These are phyloP conservation scores for Probosciger aterrimus DNA, from an alignment of 2,113 vertebrate species.

Conservation along the genomic window DNA sequence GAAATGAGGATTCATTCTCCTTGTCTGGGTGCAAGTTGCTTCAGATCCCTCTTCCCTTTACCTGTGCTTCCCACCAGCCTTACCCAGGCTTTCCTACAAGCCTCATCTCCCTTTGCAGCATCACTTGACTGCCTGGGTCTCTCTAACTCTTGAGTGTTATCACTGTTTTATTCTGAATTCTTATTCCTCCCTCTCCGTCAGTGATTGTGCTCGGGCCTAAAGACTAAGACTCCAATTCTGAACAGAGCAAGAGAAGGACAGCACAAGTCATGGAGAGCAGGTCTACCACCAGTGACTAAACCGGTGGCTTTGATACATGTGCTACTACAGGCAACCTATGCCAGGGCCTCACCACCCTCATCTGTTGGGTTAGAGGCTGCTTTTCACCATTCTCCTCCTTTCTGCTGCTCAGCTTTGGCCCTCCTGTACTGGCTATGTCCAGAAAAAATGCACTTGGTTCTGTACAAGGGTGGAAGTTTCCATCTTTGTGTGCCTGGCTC, in stretches of 20 bases:
- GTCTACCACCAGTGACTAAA: not conserved
- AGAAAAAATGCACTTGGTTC: not conserved
- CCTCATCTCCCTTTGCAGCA: not conserved
- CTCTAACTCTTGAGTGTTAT: not conserved
- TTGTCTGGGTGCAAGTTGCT: not conserved
- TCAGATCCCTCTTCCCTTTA: not conserved
- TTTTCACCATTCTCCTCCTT: not conserved
- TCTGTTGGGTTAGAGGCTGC: not conserved
- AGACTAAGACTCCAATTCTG: not conserved
- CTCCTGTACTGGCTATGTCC: accelerated
- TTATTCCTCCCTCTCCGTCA: not conserved
- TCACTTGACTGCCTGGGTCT: accelerated
- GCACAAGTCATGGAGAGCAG: not conserved
- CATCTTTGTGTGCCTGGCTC: not conserved
- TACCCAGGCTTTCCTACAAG: not conserved
- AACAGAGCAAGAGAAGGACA: not conserved
- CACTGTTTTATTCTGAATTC: not conserved
- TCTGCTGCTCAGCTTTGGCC: not conserved
- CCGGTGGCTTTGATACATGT: not conserved
- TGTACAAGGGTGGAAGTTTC: accelerated
- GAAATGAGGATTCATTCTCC: accelerated
- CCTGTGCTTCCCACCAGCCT: accelerated
- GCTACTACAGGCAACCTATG: not conserved
- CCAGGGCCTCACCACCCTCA: not conserved
- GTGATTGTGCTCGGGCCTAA: not conserved